A percentile compares a stretch with the other conserved stretches of the same genome.
These are phyloP conservation scores for Cyrtonyx montezumae DNA, from an alignment of 2,113 vertebrate genomes.

Conservation along the genomic window DNA sequence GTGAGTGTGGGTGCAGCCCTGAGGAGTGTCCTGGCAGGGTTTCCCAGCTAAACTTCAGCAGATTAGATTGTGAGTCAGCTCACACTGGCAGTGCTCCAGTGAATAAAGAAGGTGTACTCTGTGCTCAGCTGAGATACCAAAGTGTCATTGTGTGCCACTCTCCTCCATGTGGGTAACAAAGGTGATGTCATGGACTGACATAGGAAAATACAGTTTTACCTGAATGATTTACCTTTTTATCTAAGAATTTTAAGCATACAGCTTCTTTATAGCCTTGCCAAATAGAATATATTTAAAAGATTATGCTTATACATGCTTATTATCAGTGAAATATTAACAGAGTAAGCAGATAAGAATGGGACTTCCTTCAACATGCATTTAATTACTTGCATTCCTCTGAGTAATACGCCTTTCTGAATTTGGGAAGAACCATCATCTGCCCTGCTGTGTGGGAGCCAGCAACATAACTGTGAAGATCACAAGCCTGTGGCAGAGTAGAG, in stretches of 20 bases:
- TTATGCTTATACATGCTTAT: not conserved
- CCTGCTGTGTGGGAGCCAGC: not conserved
- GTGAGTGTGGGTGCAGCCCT: conserved; percentile 48
- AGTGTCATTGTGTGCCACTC: not conserved
- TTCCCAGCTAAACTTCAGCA: not conserved
- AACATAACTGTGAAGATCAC: not conserved
- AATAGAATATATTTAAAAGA: not conserved
- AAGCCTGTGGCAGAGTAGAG: not conserved
- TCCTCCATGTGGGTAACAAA: not conserved
- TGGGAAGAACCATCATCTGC: not conserved
- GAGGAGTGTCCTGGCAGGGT: conserved; percentile 35
- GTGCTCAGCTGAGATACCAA: not conserved
- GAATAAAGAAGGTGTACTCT: not conserved
- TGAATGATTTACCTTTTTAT: accelerated
- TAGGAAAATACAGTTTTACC: not conserved
- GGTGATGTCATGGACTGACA: not conserved
- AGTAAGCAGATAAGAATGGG: not conserved
- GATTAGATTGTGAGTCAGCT: conserved; percentile 47
- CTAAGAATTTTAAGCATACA: not conserved
- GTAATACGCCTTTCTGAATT: not conserved
- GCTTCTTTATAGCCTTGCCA: not conserved
- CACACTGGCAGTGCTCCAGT: not conserved
- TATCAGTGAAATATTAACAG: not conserved
- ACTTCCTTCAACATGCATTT: not conserved
- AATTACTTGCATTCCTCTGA: not conserved